Base-by-base conservation (phyloP, 2,888 invertebrate species). In the Plusia festucae region DNA sequence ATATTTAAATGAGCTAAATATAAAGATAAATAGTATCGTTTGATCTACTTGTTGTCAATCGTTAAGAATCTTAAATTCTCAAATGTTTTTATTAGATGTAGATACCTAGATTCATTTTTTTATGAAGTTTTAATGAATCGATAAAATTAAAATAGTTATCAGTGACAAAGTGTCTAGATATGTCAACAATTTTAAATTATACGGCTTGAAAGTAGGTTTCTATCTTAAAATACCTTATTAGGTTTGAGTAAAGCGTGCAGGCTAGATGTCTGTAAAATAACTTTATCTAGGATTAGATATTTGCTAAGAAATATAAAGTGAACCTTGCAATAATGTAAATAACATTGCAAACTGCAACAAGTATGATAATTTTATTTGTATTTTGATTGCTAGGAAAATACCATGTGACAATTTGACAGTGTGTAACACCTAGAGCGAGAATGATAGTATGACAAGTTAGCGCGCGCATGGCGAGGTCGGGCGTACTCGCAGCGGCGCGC, bases 381-480 rank as follows among this genome's bases (percentile, higher is more conserved):
- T 84, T 79, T 78, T 73, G 74, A 84, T 79, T 74, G 66, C 76
- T 73, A 81, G 77, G 83, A 83, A 85, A 84, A 85, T 85, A 79
- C 67, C 78, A 83, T 83, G 79, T 82, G 81, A 85, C 82, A 87
- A 87, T 88, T 85, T 82, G 82, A 82, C 81, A 86, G 81, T 78
- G 81, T 83, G 82, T 85, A 82, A 76, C 83, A 85, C 82, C 81
- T 85, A 85, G 84, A 87, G 86, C 76, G 84, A 88, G 86, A 86
- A 88, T 88, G 87, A 87, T 86, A 89, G 85, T 87, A 82, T 81
- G 83, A 85, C 72, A 83, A 88, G 81, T 84, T 86, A 83, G 87
- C 89, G 89, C 90, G 91, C 87, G 89, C 88, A 82, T 88, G 66
- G 73, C 84, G 86, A 88, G 85, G 88, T 84, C 85, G 88, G 80